Evolutionary conservation across 2,888 invertebrate species (phyloP).

Genomic region (Eilema depressum): DNA sequence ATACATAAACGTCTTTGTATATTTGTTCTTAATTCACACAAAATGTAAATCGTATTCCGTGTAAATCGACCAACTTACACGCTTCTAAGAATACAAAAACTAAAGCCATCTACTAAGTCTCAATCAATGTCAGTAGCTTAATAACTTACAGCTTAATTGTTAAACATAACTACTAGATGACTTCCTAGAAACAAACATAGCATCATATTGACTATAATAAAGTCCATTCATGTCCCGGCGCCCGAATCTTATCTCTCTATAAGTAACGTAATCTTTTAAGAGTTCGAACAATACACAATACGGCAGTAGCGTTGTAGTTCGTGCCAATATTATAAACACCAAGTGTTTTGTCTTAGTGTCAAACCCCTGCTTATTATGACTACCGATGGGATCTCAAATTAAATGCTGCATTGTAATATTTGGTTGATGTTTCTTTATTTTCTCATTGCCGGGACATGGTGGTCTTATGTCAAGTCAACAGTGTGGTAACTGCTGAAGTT

Average conservation of each 20-base stretch:
- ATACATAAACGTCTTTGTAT: background rate
- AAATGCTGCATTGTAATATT: conserved; percentile 22
- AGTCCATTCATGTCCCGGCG: conserved; percentile 30
- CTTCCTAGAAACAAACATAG: conserved; percentile 34
- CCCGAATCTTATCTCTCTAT: conserved; percentile 44
- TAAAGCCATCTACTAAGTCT: background rate
- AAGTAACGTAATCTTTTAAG: conserved; percentile 46
- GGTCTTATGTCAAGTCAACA: background rate
- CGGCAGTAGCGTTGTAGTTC: conserved; percentile 45
- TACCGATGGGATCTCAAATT: conserved; percentile 46
- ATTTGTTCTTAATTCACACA: background rate
- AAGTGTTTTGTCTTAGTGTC: conserved; percentile 64
- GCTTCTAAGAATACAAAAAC: conserved; percentile 4
- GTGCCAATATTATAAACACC: conserved; percentile 61
- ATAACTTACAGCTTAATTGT: conserved; percentile 6
- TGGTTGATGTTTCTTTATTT: conserved; percentile 7
- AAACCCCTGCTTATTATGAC: conserved; percentile 60
- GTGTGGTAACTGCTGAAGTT: background rate
- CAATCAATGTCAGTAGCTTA: background rate
- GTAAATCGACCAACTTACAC: background rate
- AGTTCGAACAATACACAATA: conserved; percentile 62
- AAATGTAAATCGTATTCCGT: background rate
- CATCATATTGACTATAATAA: conserved; percentile 5
- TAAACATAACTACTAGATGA: conserved; percentile 8
- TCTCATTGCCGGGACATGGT: background rate